Percentiles rank a stretch among this genome's conserved stretches.
phyloP scores from a whole-genome alignment of 2,888 invertebrate genomes.

The Cetonia aurata region DNA sequence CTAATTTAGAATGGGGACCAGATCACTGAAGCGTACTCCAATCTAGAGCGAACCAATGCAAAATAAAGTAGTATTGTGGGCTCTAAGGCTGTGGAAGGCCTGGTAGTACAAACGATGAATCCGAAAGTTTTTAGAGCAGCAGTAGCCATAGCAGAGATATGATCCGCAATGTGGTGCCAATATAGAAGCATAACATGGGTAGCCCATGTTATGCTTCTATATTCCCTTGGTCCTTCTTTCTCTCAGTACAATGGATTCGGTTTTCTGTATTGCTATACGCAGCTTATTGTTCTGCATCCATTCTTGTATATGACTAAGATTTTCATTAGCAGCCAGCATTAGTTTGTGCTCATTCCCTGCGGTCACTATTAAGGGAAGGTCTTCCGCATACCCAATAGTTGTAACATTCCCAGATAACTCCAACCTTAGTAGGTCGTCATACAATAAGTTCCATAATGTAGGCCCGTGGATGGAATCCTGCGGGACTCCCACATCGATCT shows the following conservation, averaged over 20 bases:
- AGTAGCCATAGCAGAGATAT: too few species aligned
- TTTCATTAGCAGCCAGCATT: constrained; percentile 27
- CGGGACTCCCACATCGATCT: constrained; percentile 33
- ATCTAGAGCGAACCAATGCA: too few species aligned
- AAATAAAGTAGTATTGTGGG: too few species aligned
- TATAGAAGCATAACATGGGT: constrained; percentile 1
- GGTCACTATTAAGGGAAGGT: constrained; percentile 6
- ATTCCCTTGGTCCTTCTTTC: background rate
- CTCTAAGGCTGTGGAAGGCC: too few species aligned
- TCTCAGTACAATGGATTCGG: background rate
- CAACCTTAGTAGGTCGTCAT: constrained; percentile 38
- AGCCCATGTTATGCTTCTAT: too few species aligned
- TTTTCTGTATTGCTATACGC: constrained; percentile 17
- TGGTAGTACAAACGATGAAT: too few species aligned
- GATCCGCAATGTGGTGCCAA: background rate
- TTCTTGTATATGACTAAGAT: background rate
- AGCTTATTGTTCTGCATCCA: constrained; percentile 25
- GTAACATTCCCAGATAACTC: constrained; percentile 20
- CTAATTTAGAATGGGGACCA: too few species aligned
- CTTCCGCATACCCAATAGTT: constrained; percentile 19
- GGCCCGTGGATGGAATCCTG: constrained; percentile 42
- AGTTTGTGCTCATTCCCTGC: background rate
- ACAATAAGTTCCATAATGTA: constrained; percentile 42
- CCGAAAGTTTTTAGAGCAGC: too few species aligned
- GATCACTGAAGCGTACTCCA: too few species aligned